Evolutionary conservation across 2,797 vertebrate genomes (phyloP).

Genomic region (Silurus aristotelis): DNA sequence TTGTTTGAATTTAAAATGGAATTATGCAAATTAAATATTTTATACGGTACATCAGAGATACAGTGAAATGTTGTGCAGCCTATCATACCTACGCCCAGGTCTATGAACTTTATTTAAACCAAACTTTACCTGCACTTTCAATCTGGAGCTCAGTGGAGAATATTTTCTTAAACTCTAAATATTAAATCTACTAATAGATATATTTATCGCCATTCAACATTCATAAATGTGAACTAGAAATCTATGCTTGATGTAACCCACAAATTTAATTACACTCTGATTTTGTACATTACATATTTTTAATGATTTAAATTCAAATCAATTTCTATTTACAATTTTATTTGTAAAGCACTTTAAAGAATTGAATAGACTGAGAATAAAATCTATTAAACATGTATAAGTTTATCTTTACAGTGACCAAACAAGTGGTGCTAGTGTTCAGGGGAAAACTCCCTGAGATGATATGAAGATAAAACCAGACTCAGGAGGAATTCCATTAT

Average conservation of each 20-base stretch:
- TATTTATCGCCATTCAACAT: not conserved
- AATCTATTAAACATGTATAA: no score
- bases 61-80: not conserved
- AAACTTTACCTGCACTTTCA: not conserved
- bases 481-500: no score
- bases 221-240: not conserved
- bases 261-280: not conserved
- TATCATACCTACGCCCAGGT: not conserved
- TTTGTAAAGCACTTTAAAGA: no score
- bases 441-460: no score
- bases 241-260: not conserved
- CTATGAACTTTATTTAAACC: not conserved
- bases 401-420: no score
- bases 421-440: no score
- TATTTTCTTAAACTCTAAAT: no score
- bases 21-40: not conserved
- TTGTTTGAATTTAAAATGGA: not conserved
- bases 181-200: not conserved
- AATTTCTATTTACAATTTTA: no score
- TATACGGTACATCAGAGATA: not conserved
- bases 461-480: no score
- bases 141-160: not conserved
- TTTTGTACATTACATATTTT: not conserved
- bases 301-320: not conserved
- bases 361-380: no score